Conservation (phyloP, 2,113 vertebrate species). For the Notechis scutatus region DNA sequence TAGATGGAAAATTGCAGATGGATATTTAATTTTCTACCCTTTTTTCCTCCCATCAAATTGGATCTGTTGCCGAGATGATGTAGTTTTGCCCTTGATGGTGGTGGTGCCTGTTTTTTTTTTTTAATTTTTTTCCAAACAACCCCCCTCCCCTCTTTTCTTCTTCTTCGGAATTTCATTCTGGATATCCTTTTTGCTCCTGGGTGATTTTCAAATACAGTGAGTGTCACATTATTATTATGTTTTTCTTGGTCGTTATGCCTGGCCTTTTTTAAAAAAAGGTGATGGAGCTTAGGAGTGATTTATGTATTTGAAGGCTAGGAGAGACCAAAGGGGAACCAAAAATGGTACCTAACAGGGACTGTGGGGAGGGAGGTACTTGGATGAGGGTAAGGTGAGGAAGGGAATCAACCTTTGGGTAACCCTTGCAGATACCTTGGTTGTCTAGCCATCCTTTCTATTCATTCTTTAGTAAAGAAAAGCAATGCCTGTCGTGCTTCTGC, state of each 20-base stretch:
- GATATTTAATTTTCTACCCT: conserved; percentile 70
- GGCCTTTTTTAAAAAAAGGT: not conserved
- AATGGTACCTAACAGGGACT: not conserved
- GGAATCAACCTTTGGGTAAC: not conserved
- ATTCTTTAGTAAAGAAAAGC: conserved; percentile 27
- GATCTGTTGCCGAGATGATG: conserved; percentile 62
- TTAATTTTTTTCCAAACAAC: not conserved
- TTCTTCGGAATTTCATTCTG: conserved; percentile 66
- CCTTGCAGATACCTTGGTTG: conserved; percentile 45
- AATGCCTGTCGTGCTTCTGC: conserved; percentile 48
- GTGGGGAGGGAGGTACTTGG: not conserved
- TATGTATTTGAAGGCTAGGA: not conserved
- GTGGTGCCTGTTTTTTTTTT: not conserved
- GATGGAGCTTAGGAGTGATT: not conserved
- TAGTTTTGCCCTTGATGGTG: conserved; percentile 43
- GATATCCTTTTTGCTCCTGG: conserved; percentile 57
- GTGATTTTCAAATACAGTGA: conserved; percentile 68
- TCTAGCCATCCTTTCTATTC: conserved; percentile 29
- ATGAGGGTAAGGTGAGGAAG: not conserved
- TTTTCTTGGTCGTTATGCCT: not conserved
- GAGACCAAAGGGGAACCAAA: conserved; percentile 13
- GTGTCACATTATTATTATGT: conserved; percentile 53
- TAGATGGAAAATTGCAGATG: conserved; percentile 81
- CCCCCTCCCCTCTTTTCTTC: not conserved
- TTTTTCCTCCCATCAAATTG: conserved; percentile 60